Evolutionary conservation across 2,797 vertebrate species (phyloP).

Genomic region (Onychomys arenicola): DNA sequence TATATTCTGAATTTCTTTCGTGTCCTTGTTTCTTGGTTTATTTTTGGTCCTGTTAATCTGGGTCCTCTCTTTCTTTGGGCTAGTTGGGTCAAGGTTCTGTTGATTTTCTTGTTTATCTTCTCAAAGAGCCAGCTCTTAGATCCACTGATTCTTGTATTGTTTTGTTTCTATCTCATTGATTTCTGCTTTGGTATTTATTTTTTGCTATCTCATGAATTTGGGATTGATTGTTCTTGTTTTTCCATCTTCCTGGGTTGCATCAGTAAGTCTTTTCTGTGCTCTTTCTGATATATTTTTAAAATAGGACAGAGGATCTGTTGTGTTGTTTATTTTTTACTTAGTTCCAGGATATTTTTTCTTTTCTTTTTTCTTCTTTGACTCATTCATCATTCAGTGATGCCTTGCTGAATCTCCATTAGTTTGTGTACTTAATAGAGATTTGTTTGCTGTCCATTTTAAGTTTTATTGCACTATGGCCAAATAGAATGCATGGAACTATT

Average conservation of each 20-base stretch:
- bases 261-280: neutral
- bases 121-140: neutral
- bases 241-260: neutral
- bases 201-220: neutral
- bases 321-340: neutral
- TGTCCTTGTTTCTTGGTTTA: neutral
- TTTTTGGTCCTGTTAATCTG: neutral
- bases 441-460: neutral
- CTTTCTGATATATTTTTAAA: neutral
- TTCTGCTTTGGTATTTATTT: neutral
- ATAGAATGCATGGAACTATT: no score
- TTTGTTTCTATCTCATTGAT: neutral
- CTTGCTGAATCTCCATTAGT: neutral
- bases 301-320: neutral
- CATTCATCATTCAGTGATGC: neutral
- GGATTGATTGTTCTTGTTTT: neutral
- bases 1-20: neutral
- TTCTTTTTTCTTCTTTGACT: neutral
- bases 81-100: neutral
- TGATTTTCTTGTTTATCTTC: neutral
- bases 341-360: neutral
- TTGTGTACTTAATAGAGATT: neutral
- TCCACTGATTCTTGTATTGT: neutral
- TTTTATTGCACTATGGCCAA: neutral
- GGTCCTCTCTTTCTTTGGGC: neutral